Evolutionary conservation across 2,888 invertebrate species (phyloP), one percentile per base, ranked within the genome.

Genomic region (Schizotus pectinicornis): DNA sequence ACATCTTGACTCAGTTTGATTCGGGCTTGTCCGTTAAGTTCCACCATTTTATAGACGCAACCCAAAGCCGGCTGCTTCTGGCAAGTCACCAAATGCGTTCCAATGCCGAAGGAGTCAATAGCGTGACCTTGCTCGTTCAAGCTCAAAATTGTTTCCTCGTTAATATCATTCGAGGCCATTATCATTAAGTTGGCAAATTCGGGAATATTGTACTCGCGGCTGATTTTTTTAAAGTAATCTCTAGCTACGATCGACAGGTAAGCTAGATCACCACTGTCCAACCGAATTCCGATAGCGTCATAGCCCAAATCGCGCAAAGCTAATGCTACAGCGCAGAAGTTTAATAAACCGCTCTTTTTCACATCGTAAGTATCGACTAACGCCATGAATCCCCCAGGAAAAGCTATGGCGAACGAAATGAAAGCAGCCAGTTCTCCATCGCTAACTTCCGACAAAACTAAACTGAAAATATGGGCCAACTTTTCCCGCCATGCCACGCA

Each of bases 351-450:
- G 82, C 96, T 97, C 85, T 93, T 94, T 84, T 95, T 90, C 77
- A 97, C 95, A 86, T 99, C 98, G 82, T 99, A 99, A 72, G 98
- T 99, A 82, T 99, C 98, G 79, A 99, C 92, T 67, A 99, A 87
- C 49, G 97, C 97, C 82, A 95, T 85, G 82, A 98, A 97, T 69
- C 90, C 89, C 72, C 92, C 86, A 1, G 98, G 98, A 82, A 98
- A 98, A 56, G 98, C 95, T 75, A 93, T 86, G 51, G 98, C 98
- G 81, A 91, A 94, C 45, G 93, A 91, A 69, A 92, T 89, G 78
- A 98, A 93, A 8, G 98, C 97, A 32, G 95, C 94, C 64, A 99
- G 82, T 82, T 99, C 98, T 36, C 98, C 97, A 75, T 93, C 90
- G 72, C 90, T 95, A 6, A 95, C 92, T 81, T 98, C 95, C 65